These are phyloP conservation scores for Rhabdophis nuchalis DNA, from an alignment of 2,797 vertebrate genomes.

Conservation along the genomic window DNA sequence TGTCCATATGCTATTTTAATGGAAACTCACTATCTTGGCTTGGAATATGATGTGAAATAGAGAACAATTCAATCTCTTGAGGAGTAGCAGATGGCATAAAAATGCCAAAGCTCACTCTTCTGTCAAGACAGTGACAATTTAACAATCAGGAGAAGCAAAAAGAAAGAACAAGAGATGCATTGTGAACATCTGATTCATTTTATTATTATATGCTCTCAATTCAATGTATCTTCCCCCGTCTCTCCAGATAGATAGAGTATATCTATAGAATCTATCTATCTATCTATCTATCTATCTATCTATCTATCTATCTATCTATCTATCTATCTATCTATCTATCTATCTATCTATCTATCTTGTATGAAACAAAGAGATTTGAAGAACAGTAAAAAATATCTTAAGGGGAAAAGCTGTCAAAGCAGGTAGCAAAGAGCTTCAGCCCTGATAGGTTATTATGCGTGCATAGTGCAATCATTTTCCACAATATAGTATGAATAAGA, in stretches of 20 bases:
- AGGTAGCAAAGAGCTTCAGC: not conserved
- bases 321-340: not conserved
- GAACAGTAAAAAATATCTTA: not conserved
- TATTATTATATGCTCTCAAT: no score
- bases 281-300: not conserved
- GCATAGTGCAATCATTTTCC: not conserved
- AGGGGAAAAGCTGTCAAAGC: not conserved
- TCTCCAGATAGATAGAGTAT: no score
- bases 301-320: not conserved
- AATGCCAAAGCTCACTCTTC: not conserved
- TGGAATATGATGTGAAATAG: not conserved
- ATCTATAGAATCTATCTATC: not conserved
- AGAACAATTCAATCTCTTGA: not conserved
- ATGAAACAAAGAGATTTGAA: not conserved
- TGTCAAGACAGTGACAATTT: constrained; percentile 8
- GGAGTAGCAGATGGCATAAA: not conserved
- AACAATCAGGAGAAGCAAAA: not conserved
- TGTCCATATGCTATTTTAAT: not conserved
- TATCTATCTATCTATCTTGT: not conserved
- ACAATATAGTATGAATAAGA: not conserved
- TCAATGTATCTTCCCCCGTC: no score
- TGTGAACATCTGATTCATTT: not conserved
- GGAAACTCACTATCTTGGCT: not conserved
- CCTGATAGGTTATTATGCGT: not conserved
- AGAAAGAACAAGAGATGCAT: not conserved